These are phyloP conservation scores for Leucophenga varia DNA, from an alignment of 1,140 invertebrate genomes.

Conservation along the genomic window DNA sequence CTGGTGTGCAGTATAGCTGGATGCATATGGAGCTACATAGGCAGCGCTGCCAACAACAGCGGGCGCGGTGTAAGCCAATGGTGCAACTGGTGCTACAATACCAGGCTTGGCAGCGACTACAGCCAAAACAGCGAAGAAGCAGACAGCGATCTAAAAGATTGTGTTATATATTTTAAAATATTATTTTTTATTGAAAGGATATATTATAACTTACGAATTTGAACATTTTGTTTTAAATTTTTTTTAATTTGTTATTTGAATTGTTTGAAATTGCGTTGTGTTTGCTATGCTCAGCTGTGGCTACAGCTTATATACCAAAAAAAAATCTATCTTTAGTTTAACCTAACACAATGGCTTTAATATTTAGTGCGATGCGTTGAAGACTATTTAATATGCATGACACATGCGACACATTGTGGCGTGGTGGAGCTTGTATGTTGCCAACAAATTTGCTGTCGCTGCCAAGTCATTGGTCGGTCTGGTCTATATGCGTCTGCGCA, in stretches of 20 bases:
- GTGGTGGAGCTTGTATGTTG: too few species aligned
- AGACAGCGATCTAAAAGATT: constrained; percentile 48
- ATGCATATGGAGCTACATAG: constrained; percentile 58
- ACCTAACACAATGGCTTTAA: too few species aligned
- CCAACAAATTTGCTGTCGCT: too few species aligned
- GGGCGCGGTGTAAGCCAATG: constrained; percentile 56
- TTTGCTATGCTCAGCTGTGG: too few species aligned
- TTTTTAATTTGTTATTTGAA: constrained; percentile 18
- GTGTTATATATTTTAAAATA: too few species aligned
- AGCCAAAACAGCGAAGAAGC: constrained; percentile 46
- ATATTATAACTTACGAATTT: constrained; percentile 49
- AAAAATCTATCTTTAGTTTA: too few species aligned
- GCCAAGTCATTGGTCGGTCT: too few species aligned
- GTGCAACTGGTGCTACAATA: constrained; percentile 36
- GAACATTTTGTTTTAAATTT: constrained; percentile 26
- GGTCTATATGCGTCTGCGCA: too few species aligned
- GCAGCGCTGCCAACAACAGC: constrained; percentile 44
- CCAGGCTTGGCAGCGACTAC: constrained; percentile 40
- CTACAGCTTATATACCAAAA: too few species aligned
- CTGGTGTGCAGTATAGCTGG: constrained; percentile 34
- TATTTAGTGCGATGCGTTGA: too few species aligned
- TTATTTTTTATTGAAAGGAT: neutral
- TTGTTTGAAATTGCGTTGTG: constrained; percentile 32
- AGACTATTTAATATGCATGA: too few species aligned
- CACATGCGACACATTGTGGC: too few species aligned